Evolutionary conservation across 2,113 vertebrate species (phyloP).

Genomic region (Callorhinus ursinus): DNA sequence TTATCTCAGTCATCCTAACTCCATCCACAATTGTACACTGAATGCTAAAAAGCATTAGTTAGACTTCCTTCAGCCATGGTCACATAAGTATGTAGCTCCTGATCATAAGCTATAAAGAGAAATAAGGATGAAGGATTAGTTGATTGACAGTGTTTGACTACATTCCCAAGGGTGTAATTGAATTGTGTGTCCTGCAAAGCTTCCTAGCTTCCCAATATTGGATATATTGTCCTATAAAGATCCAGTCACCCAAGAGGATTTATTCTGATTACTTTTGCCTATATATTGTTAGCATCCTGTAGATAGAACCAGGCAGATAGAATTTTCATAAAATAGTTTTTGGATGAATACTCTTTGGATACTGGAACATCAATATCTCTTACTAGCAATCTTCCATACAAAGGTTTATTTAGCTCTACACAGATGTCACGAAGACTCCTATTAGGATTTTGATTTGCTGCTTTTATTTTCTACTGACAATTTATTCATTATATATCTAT

Average conservation of each 20-base stretch:
- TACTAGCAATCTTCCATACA: background rate
- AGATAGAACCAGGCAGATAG: background rate
- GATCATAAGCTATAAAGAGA: background rate
- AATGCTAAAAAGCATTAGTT: background rate
- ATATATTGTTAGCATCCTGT: background rate
- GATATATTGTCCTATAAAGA: background rate
- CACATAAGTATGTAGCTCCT: background rate
- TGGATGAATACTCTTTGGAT: background rate
- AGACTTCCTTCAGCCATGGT: background rate
- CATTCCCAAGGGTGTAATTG: background rate
- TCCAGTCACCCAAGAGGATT: background rate
- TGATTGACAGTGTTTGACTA: background rate
- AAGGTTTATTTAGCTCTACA: background rate
- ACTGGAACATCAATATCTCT: background rate
- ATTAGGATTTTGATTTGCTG: background rate
- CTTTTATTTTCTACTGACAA: background rate
- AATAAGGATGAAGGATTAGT: background rate
- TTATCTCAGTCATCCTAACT: background rate
- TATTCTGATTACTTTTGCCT: slow-evolving; percentile 3
- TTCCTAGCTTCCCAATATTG: background rate
- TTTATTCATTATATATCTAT: background rate
- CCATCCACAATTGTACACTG: background rate
- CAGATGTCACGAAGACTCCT: background rate
- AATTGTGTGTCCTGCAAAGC: background rate
- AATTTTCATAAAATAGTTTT: background rate